Base-by-base conservation (phyloP, 2,797 vertebrate species). In the Argentina silus region DNA sequence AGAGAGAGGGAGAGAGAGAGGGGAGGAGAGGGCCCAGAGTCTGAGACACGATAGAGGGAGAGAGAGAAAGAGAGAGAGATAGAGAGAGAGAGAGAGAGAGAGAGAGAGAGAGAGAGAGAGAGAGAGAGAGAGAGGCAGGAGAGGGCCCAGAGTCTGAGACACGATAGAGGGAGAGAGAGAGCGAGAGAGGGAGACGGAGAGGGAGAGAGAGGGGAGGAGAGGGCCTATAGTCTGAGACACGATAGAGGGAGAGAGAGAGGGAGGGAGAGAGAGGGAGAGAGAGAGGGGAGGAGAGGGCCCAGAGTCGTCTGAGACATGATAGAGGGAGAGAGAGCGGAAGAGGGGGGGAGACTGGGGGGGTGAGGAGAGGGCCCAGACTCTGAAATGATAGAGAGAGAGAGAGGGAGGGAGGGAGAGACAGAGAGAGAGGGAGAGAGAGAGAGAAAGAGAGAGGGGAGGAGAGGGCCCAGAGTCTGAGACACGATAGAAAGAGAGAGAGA, bases 1-100 rank as follows among this genome's bases (percentile, higher is more conserved):
- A 70, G 64, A 82, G 73, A 77, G 78, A 87, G 86, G 86, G 82
- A 88, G 88, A 83, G n/a, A n/a, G n/a, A n/a, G 79, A 81, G 75
- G n/a, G n/a, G n/a, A n/a, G n/a, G n/a, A n/a, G n/a, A n/a, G n/a
- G n/a, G n/a, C n/a, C n/a, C n/a, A n/a, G n/a, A n/a, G n/a, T n/a
- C n/a, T n/a, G 60, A 63, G 11, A 43, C 12, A 42, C 9, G 42
- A 67, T 3, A 48, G 10, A 59, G 15, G 60, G n/a, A 27, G 36
- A 14, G 45, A 19, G 23, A 78, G 78, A 86, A 87, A 48, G 17
- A 23, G 12, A 23, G 45, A 17, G n/a, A n/a, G n/a, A n/a, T n/a
- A n/a, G n/a, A n/a, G n/a, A n/a, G 4, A 8, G 55, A 19, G 55
- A 8, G 15, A 8, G 17, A 17, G 17, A 6, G 23, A 17, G 45